Conservation (phyloP, 2,888 invertebrate genomes). For the Sceliomorpha sp. region DNA sequence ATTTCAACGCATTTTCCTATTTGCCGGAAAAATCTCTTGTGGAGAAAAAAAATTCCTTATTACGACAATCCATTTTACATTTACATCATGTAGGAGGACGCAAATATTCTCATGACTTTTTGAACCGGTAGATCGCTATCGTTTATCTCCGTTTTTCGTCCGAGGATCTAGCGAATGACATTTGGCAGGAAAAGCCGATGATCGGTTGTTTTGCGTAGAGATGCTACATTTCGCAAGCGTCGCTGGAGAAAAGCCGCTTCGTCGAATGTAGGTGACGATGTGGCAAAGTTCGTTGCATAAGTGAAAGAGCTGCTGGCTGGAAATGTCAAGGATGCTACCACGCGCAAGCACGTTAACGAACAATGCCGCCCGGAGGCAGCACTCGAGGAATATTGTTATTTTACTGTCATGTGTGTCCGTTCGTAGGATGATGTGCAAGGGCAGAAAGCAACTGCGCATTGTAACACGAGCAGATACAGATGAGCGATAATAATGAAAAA, state of each 20-base stretch:
- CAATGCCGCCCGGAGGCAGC: constrained; percentile 37
- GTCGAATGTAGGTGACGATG: constrained; percentile 65
- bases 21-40: no score
- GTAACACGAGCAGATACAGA: constrained; percentile 1
- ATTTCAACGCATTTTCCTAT: constrained; percentile 9
- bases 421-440: constrained; percentile 29
- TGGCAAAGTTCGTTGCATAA: constrained; percentile 69
- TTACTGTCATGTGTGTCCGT: constrained; percentile 16
- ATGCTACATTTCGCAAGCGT: constrained; percentile 20
- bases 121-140: no score
- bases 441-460: constrained; percentile 11
- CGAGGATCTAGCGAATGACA: no score
- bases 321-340: constrained; percentile 73
- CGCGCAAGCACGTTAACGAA: constrained; percentile 44
- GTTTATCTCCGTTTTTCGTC: no score
- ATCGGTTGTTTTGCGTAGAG: not conserved
- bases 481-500: not conserved
- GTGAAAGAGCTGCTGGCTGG: constrained; percentile 69
- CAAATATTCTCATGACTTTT: no score
- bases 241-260: constrained; percentile 19
- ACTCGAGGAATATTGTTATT: constrained; percentile 28
- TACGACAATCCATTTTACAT: no score
- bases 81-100: no score
- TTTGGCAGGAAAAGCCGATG: constrained; percentile 14
- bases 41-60: no score